Conservation (phyloP, 1,140 invertebrate genomes). For the Eumaeus atala region DNA sequence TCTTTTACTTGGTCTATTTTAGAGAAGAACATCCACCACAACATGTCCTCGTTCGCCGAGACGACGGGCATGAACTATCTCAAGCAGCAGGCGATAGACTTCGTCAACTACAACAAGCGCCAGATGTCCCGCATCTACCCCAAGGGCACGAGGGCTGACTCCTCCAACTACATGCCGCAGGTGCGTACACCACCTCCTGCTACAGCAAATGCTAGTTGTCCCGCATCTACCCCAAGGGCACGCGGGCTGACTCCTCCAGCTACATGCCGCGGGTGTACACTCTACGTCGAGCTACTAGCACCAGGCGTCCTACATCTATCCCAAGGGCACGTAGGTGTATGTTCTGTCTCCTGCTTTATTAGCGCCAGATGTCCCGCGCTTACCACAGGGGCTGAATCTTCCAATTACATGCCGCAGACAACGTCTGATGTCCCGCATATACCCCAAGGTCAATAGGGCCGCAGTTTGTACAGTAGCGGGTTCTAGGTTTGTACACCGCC, state of each 20-base stretch:
- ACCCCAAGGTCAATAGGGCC: conserved; percentile 97
- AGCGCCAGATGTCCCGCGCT: conserved; percentile 98
- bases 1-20: too few species aligned
- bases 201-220: conserved; percentile 99
- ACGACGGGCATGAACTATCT: conserved; percentile 95
- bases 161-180: conserved; percentile 99
- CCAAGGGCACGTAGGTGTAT: conserved; percentile 63
- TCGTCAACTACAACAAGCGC: conserved; percentile 99
- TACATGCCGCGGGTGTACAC: conserved; percentile 96
- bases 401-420: conserved; percentile 99
- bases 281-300: not conserved
- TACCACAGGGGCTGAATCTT: conserved; percentile 99
- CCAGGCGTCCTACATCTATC: too few species aligned
- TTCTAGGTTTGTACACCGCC: too few species aligned
- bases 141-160: conserved; percentile 98
- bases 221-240: conserved; percentile 98
- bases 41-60: conserved; percentile 99
- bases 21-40: conserved; percentile 96
- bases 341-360: conserved; percentile 99
- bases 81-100: conserved; percentile 96
- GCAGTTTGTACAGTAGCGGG: too few species aligned
- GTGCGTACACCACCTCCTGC: conserved; percentile 77
- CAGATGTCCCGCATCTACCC: conserved; percentile 99
- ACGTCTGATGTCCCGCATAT: conserved; percentile 98
- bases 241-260: conserved; percentile 98